phyloP scores from a whole-genome alignment of 2,888 invertebrate genomes.

The Apamea epomidion region DNA sequence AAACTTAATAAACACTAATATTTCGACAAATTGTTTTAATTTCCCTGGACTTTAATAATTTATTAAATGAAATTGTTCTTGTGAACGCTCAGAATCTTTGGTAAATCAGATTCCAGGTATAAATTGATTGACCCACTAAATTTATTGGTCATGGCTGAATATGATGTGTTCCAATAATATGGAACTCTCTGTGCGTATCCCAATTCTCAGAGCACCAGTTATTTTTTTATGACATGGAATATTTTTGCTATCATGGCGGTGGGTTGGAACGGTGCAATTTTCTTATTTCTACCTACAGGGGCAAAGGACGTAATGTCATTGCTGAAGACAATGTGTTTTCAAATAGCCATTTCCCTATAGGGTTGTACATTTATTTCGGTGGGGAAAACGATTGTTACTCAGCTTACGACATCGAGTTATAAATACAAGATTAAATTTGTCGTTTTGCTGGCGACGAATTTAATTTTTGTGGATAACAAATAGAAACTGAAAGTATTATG shows the following conservation, averaged over 20 bases:
- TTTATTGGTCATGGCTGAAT: not conserved
- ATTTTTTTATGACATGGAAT: not conserved
- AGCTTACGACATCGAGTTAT: not conserved
- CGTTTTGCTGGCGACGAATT: not conserved
- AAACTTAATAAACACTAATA: too few species aligned
- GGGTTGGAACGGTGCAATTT: constrained; percentile 1
- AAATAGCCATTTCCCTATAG: constrained; percentile 5
- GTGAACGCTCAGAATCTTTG: not conserved
- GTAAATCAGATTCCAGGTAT: not conserved
- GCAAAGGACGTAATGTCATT: not conserved
- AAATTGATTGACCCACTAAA: constrained; percentile 4
- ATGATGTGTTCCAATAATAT: constrained; percentile 1
- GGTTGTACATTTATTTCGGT: constrained; percentile 10
- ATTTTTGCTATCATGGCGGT: constrained; percentile 16
- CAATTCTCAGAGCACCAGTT: not conserved
- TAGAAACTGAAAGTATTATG: not conserved
- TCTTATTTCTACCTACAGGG: constrained; percentile 11
- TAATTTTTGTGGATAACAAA: not conserved
- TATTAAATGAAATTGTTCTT: not conserved
- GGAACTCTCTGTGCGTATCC: not conserved
- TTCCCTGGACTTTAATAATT: too few species aligned
- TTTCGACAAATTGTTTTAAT: too few species aligned
- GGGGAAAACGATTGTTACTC: not conserved
- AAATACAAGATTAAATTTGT: not conserved
- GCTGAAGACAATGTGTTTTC: constrained; percentile 1